These are phyloP conservation scores for Silurus glanis DNA, from an alignment of 2,113 vertebrate genomes.

Conservation along the genomic window DNA sequence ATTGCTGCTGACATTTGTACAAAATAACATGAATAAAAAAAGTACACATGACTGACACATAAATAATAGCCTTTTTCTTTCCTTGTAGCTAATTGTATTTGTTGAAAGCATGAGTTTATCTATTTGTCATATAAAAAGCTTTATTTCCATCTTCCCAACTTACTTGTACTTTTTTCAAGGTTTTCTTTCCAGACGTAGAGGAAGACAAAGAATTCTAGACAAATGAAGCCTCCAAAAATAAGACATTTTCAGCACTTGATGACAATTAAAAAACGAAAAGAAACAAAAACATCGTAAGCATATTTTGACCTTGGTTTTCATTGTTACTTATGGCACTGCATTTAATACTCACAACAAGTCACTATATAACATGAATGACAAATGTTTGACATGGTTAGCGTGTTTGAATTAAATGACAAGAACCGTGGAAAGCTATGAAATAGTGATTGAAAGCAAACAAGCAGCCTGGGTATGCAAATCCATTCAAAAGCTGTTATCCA, in stretches of 20 bases:
- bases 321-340: background rate
- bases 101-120: background rate
- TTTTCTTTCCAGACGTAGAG: no score
- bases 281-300: background rate
- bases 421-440: background rate
- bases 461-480: background rate
- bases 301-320: background rate
- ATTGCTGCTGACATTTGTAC: background rate
- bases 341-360: background rate
- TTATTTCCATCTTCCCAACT: no score
- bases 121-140: no score
- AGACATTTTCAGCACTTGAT: background rate
- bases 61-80: background rate
- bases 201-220: no score
- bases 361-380: background rate
- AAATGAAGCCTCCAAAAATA: no score
- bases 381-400: background rate
- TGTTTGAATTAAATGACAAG: background rate
- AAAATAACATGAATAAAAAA: background rate
- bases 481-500: background rate
- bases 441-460: background rate
- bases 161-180: no score
- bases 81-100: background rate
- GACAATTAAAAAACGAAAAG: background rate
- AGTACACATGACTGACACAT: background rate